These are phyloP conservation scores for Tapirus indicus DNA, from an alignment of 2,797 vertebrate genomes.

Conservation along the genomic window DNA sequence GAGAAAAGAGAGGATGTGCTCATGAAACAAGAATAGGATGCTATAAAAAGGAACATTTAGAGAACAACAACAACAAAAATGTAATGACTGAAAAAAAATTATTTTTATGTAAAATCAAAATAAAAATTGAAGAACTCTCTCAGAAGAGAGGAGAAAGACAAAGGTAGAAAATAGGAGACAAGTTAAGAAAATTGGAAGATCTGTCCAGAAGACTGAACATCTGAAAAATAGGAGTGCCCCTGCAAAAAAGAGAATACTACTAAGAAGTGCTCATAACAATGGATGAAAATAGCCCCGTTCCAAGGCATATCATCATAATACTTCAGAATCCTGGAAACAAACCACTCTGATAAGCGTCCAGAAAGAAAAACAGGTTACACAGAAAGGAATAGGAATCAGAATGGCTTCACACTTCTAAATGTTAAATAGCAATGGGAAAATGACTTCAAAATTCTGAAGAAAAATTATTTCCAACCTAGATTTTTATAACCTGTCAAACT, in stretches of 20 bases:
- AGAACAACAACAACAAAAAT: background rate
- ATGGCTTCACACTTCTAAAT: background rate
- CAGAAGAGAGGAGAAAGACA: background rate
- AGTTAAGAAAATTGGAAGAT: background rate
- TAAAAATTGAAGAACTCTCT: background rate
- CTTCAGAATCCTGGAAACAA: background rate
- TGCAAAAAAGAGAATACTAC: background rate
- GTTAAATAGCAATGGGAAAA: background rate
- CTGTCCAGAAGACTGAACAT: background rate
- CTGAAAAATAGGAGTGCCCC: background rate
- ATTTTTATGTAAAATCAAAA: background rate
- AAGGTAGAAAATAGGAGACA: background rate
- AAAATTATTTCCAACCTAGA: slow-evolving; percentile 23
- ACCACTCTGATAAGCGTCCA: background rate
- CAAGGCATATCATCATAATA: background rate
- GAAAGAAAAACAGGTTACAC: background rate
- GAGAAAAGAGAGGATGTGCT: background rate
- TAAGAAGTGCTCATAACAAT: background rate
- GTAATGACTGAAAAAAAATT: background rate
- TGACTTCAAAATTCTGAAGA: background rate
- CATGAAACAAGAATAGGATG: background rate
- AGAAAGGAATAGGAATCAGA: background rate
- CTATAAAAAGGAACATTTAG: background rate
- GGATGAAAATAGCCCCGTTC: background rate
- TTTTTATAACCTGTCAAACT: slow-evolving; percentile 21